Evolutionary conservation across 2,113 vertebrate genomes (phyloP).

Genomic region (Himantopus leucocephalus): DNA sequence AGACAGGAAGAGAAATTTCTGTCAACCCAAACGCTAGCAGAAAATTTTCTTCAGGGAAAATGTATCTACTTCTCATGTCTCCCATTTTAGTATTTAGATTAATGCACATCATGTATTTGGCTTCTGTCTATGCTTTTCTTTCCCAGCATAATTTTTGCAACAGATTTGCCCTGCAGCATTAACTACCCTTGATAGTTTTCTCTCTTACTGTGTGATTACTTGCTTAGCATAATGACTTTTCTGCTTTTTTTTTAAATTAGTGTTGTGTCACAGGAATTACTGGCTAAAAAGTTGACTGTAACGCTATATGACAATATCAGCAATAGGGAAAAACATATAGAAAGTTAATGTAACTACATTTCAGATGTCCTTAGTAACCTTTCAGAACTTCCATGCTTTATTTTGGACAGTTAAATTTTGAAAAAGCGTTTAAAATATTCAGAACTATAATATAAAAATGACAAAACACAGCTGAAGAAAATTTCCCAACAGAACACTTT

Average conservation of each 20-base stretch:
- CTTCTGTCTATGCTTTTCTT: slow-evolving; percentile 30
- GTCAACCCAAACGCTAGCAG: not conserved
- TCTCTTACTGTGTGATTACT: slow-evolving; percentile 37
- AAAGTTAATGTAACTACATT: not conserved
- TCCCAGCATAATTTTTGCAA: slow-evolving; percentile 41
- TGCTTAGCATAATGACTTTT: slow-evolving; percentile 37
- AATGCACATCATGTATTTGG: slow-evolving; percentile 48
- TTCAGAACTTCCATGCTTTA: not conserved
- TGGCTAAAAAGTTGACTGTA: not conserved
- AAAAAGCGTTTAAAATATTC: not conserved
- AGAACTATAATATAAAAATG: not conserved
- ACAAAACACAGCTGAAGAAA: not conserved
- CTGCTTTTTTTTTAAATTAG: not conserved
- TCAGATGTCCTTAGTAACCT: not conserved
- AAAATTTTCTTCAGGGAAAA: slow-evolving; percentile 33
- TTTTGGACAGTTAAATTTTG: not conserved
- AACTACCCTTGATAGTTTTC: slow-evolving; percentile 37
- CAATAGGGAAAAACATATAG: not conserved
- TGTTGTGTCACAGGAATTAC: slow-evolving; percentile 5
- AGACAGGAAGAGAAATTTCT: not conserved
- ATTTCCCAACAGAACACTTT: not conserved
- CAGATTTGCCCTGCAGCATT: slow-evolving; percentile 54
- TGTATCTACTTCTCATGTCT: not conserved
- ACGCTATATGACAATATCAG: not conserved
- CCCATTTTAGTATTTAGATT: slow-evolving; percentile 36